phyloP scores from a whole-genome alignment of 2,797 vertebrate genomes.

The Myiothlypis coronata region DNA sequence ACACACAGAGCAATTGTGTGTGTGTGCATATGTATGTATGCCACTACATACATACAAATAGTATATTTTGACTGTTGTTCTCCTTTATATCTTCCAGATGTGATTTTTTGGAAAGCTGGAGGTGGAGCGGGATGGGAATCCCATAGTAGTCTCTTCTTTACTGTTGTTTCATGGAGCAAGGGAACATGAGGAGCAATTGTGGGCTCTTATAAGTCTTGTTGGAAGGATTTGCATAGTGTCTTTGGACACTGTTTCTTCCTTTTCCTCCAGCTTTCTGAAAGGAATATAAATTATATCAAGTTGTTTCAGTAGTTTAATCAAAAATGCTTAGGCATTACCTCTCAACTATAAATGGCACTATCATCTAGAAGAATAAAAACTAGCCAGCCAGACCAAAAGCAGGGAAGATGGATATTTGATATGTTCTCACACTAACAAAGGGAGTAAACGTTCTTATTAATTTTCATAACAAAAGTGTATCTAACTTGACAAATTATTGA shows the following conservation, averaged over 20 bases:
- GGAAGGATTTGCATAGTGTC: background rate
- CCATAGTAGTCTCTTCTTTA: background rate
- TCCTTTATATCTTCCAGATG: background rate
- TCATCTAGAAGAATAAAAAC: background rate
- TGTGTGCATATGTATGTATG: background rate
- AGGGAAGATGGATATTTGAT: background rate
- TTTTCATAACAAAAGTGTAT: background rate
- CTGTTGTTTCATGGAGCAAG: background rate
- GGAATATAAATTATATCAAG: background rate
- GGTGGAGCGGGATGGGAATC: background rate
- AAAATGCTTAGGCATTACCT: background rate
- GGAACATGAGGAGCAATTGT: background rate
- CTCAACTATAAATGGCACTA: background rate
- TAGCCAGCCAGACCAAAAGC: background rate
- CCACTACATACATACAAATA: background rate
- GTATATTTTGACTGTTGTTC: background rate
- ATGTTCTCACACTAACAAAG: background rate
- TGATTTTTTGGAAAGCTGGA: background rate
- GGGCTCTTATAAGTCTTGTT: fast-evolving
- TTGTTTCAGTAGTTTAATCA: background rate
- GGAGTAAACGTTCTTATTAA: background rate
- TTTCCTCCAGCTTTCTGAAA: background rate
- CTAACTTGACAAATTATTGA: background rate
- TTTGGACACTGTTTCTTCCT: background rate
- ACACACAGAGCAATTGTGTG: fast-evolving